A percentile compares a stretch with the other conserved stretches of the same genome.
These are phyloP conservation scores for Athene cunicularia DNA, from an alignment of 2,113 vertebrate species.

Conservation along the genomic window DNA sequence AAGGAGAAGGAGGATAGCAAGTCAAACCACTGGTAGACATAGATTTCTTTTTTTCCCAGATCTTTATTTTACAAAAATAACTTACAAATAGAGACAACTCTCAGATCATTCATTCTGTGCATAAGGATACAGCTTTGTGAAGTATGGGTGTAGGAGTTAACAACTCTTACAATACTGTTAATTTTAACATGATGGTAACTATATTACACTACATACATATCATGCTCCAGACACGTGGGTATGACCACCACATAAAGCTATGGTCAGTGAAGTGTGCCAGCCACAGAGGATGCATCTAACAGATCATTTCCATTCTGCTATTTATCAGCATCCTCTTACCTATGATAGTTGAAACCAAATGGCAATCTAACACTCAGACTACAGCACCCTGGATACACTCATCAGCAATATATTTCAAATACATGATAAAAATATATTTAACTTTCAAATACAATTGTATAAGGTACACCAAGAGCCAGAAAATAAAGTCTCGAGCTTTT, in stretches of 20 bases:
- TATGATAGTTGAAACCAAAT: background rate
- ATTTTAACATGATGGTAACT: slow-evolving; percentile 19
- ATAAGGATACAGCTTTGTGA: background rate
- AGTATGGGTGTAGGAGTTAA: background rate
- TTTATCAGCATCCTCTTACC: slow-evolving; percentile 1
- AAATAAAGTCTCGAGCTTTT: slow-evolving; percentile 76
- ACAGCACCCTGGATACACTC: slow-evolving; percentile 42
- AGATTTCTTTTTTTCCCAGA: background rate
- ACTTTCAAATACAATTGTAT: slow-evolving; percentile 67
- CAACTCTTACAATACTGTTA: slow-evolving; percentile 19
- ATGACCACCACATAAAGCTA: slow-evolving; percentile 39
- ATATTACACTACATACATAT: slow-evolving; percentile 17
- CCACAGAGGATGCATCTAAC: slow-evolving; percentile 3
- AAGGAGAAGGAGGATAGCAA: background rate
- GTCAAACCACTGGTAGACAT: background rate
- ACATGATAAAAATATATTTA: slow-evolving; percentile 76
- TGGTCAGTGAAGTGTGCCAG: slow-evolving; percentile 22
- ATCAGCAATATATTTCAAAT: slow-evolving; percentile 53
- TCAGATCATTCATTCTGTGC: slow-evolving; percentile 39
- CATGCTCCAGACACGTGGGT: background rate
- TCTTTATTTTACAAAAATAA: slow-evolving; percentile 82
- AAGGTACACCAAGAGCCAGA: slow-evolving; percentile 68
- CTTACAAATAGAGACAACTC: slow-evolving; percentile 72
- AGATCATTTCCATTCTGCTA: slow-evolving; percentile 26
- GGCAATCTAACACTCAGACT: slow-evolving; percentile 45